Percentiles rank a stretch among this genome's conserved stretches.
Conservation (phyloP, 2,888 invertebrate genomes). For the Ophioninae sp. region DNA sequence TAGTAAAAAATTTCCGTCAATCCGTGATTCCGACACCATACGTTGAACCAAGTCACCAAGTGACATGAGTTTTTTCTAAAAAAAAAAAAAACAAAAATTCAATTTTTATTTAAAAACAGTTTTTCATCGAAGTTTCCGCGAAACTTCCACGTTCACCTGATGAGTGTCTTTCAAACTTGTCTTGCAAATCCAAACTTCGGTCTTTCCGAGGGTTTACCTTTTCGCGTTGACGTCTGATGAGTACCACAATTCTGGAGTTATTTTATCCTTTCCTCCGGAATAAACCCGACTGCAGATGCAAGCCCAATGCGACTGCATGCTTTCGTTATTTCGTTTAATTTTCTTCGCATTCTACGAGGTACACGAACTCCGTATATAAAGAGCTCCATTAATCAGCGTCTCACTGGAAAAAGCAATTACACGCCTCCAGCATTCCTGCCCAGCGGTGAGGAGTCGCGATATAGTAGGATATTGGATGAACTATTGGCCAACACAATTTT, state of each 20-base stretch:
- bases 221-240: not conserved
- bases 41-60: too few relatives aligned
- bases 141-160: not conserved
- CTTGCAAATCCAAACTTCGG: too few relatives aligned
- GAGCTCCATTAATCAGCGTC: constrained; percentile 64
- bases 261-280: constrained; percentile 13
- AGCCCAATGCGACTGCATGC: not conserved
- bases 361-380: constrained; percentile 43
- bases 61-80: too few relatives aligned
- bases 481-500: constrained; percentile 33
- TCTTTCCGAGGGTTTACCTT: too few relatives aligned
- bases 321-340: constrained; percentile 40
- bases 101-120: not conserved
- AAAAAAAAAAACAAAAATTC: not conserved
- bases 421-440: constrained; percentile 57
- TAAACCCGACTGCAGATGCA: constrained; percentile 5
- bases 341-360: constrained; percentile 26
- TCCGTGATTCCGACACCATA: too few relatives aligned
- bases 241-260: not conserved
- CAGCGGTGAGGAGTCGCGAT: constrained; percentile 37
- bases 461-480: constrained; percentile 47
- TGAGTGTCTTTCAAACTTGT: not conserved
- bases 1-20: too few relatives aligned
- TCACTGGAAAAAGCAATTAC: constrained; percentile 62
- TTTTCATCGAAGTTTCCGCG: not conserved